Conservation (phyloP, 1,140 invertebrate genomes). For the Drosophila pseudoobscura region DNA sequence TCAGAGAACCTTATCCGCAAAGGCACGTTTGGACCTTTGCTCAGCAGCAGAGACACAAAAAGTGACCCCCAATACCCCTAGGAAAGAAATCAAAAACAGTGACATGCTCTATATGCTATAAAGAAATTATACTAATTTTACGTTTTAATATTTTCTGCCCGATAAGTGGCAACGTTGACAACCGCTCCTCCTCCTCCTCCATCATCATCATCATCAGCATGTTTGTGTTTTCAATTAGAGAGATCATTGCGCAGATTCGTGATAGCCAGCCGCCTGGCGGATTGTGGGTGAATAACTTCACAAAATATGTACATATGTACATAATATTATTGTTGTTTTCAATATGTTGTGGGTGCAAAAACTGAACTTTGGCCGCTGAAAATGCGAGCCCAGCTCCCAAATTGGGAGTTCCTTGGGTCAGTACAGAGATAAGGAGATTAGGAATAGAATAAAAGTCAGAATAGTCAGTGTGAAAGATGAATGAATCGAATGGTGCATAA, state of each 20-base stretch:
- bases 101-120: conserved; percentile 49
- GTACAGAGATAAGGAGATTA: conserved; percentile 34
- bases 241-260: conserved; percentile 56
- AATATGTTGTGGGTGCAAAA: conserved; percentile 24
- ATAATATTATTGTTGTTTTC: conserved; percentile 11
- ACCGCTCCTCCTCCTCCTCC: conserved; percentile 23
- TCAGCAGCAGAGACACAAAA: conserved; percentile 22
- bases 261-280: conserved; percentile 29
- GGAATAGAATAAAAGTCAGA: neutral
- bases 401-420: conserved; percentile 45
- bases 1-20: no score
- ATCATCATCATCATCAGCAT: conserved; percentile 9
- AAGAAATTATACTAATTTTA: conserved; percentile 31
- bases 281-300: conserved; percentile 70
- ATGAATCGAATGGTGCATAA: no score
- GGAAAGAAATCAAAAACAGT: conserved; percentile 47
- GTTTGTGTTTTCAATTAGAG: conserved; percentile 48
- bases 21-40: conserved; percentile 44
- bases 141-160: conserved; percentile 10
- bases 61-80: conserved; percentile 45
- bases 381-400: neutral
- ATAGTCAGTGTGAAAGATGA: neutral
- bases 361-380: conserved; percentile 55
- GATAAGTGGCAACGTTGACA: conserved; percentile 61
- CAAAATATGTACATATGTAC: conserved; percentile 23